These are phyloP conservation scores for Peribatodes rhomboidaria DNA, from an alignment of 2,888 invertebrate species.

Conservation along the genomic window DNA sequence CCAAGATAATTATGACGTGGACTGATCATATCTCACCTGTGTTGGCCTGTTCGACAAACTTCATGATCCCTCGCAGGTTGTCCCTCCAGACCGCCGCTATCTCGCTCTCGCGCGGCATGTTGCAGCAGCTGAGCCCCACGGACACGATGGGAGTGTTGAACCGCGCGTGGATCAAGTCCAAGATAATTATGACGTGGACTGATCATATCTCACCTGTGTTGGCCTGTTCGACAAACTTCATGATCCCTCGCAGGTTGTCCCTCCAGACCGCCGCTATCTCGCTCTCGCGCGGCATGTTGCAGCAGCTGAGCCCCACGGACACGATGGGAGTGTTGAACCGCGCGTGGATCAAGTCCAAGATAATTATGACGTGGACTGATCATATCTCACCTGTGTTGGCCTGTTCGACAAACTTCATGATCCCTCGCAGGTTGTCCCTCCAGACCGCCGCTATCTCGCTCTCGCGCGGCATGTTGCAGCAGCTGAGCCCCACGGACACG, in stretches of 20 bases:
- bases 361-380: no score
- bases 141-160: no score
- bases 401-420: slow-evolving; percentile 88
- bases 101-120: slow-evolving; percentile 80
- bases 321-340: slow-evolving; percentile 89
- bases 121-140: no score
- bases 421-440: slow-evolving; percentile 88
- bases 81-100: slow-evolving; percentile 91
- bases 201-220: slow-evolving; percentile 88
- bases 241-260: slow-evolving; percentile 88
- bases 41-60: no score
- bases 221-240: slow-evolving; percentile 87
- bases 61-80: no score
- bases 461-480: slow-evolving; percentile 93
- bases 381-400: slow-evolving; percentile 88
- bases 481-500: slow-evolving; percentile 91
- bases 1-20: no score
- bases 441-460: slow-evolving; percentile 89
- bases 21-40: no score
- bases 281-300: slow-evolving; percentile 91
- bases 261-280: slow-evolving; percentile 91
- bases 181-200: no score
- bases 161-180: no score
- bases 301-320: slow-evolving; percentile 92
- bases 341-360: slow-evolving; percentile 86